Evolutionary conservation across 1,140 invertebrate genomes (phyloP).

Genomic region (Zelostemma sp.): DNA sequence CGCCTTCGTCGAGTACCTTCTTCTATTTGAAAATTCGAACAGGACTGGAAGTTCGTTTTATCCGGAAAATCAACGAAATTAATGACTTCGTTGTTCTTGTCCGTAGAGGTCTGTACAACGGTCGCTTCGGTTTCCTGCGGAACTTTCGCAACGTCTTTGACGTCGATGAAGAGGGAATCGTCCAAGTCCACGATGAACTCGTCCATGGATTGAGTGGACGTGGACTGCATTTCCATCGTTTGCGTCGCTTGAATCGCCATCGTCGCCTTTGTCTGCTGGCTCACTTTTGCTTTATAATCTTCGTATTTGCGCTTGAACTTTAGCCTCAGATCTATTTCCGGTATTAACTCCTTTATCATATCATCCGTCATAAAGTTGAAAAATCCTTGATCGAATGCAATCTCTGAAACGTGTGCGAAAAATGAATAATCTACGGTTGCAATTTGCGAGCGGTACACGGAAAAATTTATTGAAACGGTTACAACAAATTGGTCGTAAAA

Average conservation of each 20-base stretch:
- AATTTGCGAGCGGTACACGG: slow-evolving; percentile 14
- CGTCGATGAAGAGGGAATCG: slow-evolving; percentile 30
- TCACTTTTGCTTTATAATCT: slow-evolving; percentile 33
- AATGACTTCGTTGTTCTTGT: slow-evolving; percentile 21
- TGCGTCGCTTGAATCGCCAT: neutral
- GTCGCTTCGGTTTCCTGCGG: slow-evolving; percentile 9
- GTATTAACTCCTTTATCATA: slow-evolving; percentile 40
- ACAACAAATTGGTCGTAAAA: no score
- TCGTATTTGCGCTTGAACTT: slow-evolving; percentile 37
- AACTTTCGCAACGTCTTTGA: slow-evolving; percentile 13
- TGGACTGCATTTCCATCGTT: slow-evolving; percentile 1
- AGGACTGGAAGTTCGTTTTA: slow-evolving; percentile 31
- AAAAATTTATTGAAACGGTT: slow-evolving; percentile 36
- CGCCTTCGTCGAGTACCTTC: slow-evolving; percentile 21
- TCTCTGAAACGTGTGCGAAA: slow-evolving; percentile 23
- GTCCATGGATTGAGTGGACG: slow-evolving; percentile 23
- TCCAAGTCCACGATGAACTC: slow-evolving; percentile 34
- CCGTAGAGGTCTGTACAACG: no score
- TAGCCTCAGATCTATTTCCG: slow-evolving; percentile 27
- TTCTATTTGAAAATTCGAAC: slow-evolving; percentile 30
- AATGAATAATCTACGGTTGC: neutral
- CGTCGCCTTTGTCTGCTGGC: neutral
- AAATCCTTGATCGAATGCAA: slow-evolving; percentile 30
- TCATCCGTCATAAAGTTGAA: slow-evolving; percentile 40
- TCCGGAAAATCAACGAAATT: slow-evolving; percentile 25